Base-by-base conservation (phyloP, 2,888 invertebrate species). In the Drosophila lacicola region DNA sequence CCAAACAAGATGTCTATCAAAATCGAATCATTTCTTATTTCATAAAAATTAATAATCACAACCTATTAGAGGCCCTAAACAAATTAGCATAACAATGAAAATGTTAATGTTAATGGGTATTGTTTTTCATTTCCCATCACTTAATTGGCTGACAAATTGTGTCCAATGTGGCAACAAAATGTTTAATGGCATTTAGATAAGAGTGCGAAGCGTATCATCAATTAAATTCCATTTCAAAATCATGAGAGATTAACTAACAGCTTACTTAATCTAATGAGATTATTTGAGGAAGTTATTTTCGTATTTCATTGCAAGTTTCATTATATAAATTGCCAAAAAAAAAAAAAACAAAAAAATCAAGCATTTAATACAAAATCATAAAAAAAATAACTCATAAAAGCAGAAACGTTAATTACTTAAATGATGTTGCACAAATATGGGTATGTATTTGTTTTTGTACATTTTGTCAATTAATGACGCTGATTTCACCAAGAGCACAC, bases 401-500 rank as follows among this genome's bases (percentile, higher is more conserved):
- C 51, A 58, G 49, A 63, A 58, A 60, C 72, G 76, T 75, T 82
- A 85, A 82, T 82, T 82, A 78, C 88, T 58, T 46, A 65, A 70
- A 82, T 88, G 88, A 86, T 88, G 86, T 76, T 84, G 82, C 88
- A 82, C 72, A 84, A 78, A 75, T 54, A 37, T 37, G 14, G 25
- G 2, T 14, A 11, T 37, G 17, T 21, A 44, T 63, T 45, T 33
- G 33, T 36, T 33, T 29, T 39, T 73, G 47, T 56, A 51, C 62
- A 65, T 62, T 72, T 84, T 86, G 88, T 73, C 86, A 86, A 74
- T 80, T 88, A 83, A 82, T 71, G 79, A 76, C 50, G 82, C 82
- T 85, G 86, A 82, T 83, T 83, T 83, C 86, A 79, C 88, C 64
- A 66, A 73, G 74, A 78, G 67, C 68, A 63, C 60, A 60, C 25